Evolutionary conservation across 2,888 invertebrate genomes (phyloP).

Genomic region (Lasioglossum vierecki): DNA sequence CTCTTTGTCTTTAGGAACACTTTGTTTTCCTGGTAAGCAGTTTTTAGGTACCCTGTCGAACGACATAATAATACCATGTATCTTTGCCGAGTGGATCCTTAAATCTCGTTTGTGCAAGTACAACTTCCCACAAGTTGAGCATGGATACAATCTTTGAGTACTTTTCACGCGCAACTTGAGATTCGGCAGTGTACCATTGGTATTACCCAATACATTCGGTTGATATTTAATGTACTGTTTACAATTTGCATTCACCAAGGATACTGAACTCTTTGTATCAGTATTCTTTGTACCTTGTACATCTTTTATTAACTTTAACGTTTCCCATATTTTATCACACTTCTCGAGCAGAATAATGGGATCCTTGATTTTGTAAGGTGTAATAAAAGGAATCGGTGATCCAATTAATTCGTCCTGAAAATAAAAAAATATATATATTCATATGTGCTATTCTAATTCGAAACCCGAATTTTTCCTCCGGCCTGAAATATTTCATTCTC

Average conservation of each 20-base stretch:
- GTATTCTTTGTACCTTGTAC: slow-evolving; percentile 54
- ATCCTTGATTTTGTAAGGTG: slow-evolving; percentile 72
- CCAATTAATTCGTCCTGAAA: slow-evolving; percentile 38
- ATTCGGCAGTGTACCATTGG: slow-evolving; percentile 72
- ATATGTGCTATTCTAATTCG: neutral
- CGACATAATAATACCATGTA: slow-evolving; percentile 74
- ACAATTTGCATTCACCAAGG: neutral
- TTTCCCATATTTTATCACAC: slow-evolving; percentile 83
- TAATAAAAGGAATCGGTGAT: slow-evolving; percentile 39
- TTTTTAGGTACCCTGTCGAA: slow-evolving; percentile 17
- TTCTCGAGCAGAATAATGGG: slow-evolving; percentile 74
- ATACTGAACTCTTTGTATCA: neutral
- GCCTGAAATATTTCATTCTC: too few species aligned
- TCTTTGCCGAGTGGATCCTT: slow-evolving; percentile 69
- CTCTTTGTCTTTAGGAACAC: slow-evolving; percentile 1
- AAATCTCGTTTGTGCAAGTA: slow-evolving; percentile 69
- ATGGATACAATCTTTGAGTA: slow-evolving; percentile 73
- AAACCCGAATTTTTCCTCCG: too few species aligned
- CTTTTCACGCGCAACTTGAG: slow-evolving; percentile 76
- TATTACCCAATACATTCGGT: slow-evolving; percentile 67
- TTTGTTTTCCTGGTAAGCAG: neutral
- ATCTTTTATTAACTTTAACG: slow-evolving; percentile 78
- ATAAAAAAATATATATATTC: slow-evolving; percentile 7
- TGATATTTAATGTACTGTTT: slow-evolving; percentile 69
- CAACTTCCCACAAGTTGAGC: slow-evolving; percentile 75